Conservation (phyloP, 1,140 invertebrate species). For the Drosophila bocqueti region DNA sequence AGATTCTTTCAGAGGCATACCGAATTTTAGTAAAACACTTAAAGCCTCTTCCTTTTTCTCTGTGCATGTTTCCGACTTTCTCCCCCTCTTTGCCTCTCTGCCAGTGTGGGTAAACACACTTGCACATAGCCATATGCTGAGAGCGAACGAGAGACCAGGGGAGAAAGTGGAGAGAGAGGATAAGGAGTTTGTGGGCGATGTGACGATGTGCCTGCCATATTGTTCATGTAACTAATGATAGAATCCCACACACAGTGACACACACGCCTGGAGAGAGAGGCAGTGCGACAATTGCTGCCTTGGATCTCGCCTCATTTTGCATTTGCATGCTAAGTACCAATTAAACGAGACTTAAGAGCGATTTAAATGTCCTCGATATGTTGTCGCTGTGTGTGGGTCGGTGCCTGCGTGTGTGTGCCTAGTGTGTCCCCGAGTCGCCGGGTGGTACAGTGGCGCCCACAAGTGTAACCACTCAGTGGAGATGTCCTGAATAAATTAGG, state of each 20-base stretch:
- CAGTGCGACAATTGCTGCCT: constrained; percentile 58
- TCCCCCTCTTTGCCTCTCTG: not conserved
- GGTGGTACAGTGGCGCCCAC: constrained; percentile 12
- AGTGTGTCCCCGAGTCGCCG: not conserved
- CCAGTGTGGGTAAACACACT: constrained; percentile 34
- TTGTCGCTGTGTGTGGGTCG: constrained; percentile 25
- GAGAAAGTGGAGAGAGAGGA: not conserved
- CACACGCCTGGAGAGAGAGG: constrained; percentile 1
- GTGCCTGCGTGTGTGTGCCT: not conserved
- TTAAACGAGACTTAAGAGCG: constrained; percentile 71
- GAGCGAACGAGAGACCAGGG: not conserved
- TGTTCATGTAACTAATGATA: constrained; percentile 53
- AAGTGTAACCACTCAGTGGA: not conserved
- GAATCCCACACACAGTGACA: constrained; percentile 8
- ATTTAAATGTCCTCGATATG: constrained; percentile 69
- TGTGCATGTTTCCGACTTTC: not conserved
- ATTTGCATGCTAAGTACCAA: constrained; percentile 79
- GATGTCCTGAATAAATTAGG: constrained; percentile 5
- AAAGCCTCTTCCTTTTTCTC: not conserved
- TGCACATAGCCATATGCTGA: constrained; percentile 2
- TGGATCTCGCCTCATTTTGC: constrained; percentile 69
- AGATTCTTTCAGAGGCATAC: too few relatives aligned
- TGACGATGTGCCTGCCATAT: constrained; percentile 39
- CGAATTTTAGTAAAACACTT: too few relatives aligned
- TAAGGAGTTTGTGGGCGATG: constrained; percentile 16